Evolutionary conservation across 2,888 invertebrate species (phyloP), one percentile per base, ranked within the genome.

Genomic region (Resseliella maxima): DNA sequence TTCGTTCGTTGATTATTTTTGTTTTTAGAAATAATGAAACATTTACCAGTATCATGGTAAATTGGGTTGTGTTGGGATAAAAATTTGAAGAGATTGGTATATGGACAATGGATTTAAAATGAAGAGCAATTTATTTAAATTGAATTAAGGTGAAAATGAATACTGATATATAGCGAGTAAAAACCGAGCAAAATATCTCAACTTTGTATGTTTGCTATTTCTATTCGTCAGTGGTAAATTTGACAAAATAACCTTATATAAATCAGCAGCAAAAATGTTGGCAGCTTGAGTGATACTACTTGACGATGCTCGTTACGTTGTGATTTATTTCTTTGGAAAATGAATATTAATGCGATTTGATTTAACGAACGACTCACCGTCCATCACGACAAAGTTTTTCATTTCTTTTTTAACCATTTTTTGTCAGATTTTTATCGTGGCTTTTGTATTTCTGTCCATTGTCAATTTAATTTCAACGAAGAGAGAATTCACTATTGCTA

Each of bases 271-370:
- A 2, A 41, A 50, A 50, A 50, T 21, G 50, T 8, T 59, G 59
- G 18, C 10, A 72, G 72, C 72, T 72, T 15, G n/a, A 72, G 72
- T 72, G 72, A 12, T 31, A 72, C 31, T 31, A 72, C 72, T 72
- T 31, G 72, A 59, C 59, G 59, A 31, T 72, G 31, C 15, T 72
- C 31, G 72, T 72, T 72, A 31, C 72, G 18, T 72, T 50, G 72
- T 72, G 72, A 72, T 72, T 72, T 72, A 72, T 72, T 72, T 72
- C n/a, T 27, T 72, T 72, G 72, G 0, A 35, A 72, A 72, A 72
- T 72, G 72, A 72, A 72, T 72, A 72, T 72, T 72, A 72, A 72
- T 72, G 72, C 72, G 72, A 72, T 72, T 72, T 72, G 72, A 72
- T 72, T 72, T 72, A 72, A 72, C 35, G 31, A 31, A 72, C 35